Conservation (phyloP, 1,140 invertebrate species). For the Aphidius ervi region DNA sequence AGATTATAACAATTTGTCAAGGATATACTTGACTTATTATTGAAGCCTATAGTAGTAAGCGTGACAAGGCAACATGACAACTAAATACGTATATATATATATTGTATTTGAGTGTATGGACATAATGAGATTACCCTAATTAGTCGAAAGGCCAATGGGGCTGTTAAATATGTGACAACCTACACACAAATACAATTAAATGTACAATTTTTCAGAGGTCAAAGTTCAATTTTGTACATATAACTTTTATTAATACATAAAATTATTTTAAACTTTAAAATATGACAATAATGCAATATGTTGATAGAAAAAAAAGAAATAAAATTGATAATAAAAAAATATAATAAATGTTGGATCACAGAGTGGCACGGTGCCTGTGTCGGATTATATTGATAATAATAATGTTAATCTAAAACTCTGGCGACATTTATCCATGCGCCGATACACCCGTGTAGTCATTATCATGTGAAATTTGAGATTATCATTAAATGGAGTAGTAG, state of each 20-base stretch:
- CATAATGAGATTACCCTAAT: constrained; percentile 26
- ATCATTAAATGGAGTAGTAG: too few species aligned
- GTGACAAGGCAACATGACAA: constrained; percentile 8
- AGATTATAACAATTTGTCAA: constrained; percentile 9
- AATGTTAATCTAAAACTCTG: constrained; percentile 15
- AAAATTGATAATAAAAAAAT: not conserved
- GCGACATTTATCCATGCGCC: constrained; percentile 2
- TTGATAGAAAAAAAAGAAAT: too few species aligned
- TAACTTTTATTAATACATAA: too few species aligned
- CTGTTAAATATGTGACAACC: constrained; percentile 7
- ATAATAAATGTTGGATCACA: not conserved
- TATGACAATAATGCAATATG: too few species aligned
- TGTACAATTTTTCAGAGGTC: not conserved
- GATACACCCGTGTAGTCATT: not conserved
- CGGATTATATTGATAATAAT: constrained; percentile 18
- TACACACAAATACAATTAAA: not conserved
- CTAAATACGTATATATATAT: too few species aligned
- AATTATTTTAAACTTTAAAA: too few species aligned
- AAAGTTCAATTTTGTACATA: not conserved
- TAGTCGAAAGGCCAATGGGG: constrained; percentile 5
- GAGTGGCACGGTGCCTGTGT: constrained; percentile 22
- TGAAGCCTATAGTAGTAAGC: constrained; percentile 17
- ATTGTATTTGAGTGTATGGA: too few species aligned
- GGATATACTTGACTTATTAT: constrained; percentile 17
- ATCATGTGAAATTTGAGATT: constrained; percentile 16